Base-by-base conservation (phyloP, 2,888 invertebrate species). In the Lasioglossum villosulum region DNA sequence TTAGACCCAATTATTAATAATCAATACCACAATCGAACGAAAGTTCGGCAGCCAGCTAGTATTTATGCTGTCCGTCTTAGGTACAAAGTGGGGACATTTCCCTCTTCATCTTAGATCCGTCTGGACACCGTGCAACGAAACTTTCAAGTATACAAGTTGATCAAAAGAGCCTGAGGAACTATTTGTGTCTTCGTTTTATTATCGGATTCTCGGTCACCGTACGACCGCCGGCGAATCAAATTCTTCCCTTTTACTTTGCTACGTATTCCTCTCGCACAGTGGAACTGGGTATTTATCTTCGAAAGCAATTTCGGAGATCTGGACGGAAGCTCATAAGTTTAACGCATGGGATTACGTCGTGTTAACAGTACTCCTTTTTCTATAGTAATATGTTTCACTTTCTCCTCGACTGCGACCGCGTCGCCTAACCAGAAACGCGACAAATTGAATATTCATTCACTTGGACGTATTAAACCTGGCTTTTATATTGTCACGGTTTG, bases 171-270 rank as follows among this genome's bases (percentile, higher is more conserved):
- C 37, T 30, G 66, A 48, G 73, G 30, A 68, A 68, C 66, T 37
- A 73, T 74, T 73, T n/a, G 34, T 34, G 37, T 81, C 76, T 59
- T 68, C 68, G 73, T 76, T 72, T 73, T 82, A 77, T 82, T 72
- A 77, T 82, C 73, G 66, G 74, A 79, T 79, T 66, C 73, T 74
- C 45, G 30, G 71, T 52, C 72, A 59, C 39, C 30, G 59, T 72
- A 45, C 71, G 19, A 68, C 63, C 66, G 56, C 39, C 48, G 73
- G 10, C 73, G 79, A 73, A 63, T 73, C 48, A 66, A 66, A 79
- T 73, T 48, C 39, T 39, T 34, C 19, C 66, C 37, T 68, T 79
- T 45, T 19, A 34, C 63, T 66, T 39, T 30, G 23, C 63, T 39
- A 39, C 73, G 63, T 73, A 48, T 66, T 73, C 30, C 30, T 45